phyloP scores from a whole-genome alignment of 2,113 vertebrate genomes.

The Psilopogon haemacephalus region DNA sequence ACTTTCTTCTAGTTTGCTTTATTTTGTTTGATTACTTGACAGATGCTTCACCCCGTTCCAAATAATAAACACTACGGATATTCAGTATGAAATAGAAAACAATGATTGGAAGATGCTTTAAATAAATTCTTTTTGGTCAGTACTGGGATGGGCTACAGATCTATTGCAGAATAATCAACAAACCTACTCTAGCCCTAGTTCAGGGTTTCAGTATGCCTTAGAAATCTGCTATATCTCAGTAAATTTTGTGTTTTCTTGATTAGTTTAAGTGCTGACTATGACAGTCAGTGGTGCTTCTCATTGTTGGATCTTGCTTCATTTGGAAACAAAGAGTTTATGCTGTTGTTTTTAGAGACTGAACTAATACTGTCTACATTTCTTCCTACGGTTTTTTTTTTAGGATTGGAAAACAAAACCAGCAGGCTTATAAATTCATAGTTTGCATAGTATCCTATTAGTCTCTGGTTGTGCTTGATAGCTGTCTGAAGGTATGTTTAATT shows the following conservation, averaged over 20 bases:
- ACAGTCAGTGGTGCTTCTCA: neutral
- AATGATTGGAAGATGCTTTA: neutral
- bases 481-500: neutral
- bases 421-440: neutral
- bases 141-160: neutral
- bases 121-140: neutral
- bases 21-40: neutral
- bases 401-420: neutral
- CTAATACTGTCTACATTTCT: neutral
- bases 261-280: neutral
- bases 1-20: neutral
- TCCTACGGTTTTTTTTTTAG: neutral
- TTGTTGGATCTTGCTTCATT: neutral
- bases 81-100: neutral
- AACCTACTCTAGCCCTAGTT: neutral
- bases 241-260: neutral
- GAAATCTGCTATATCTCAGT: neutral
- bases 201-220: neutral
- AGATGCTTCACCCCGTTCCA: neutral
- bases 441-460: neutral
- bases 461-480: neutral
- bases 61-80: neutral
- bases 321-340: neutral
- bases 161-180: neutral
- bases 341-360: neutral